Conservation (phyloP, 2,888 invertebrate genomes). For the Antitype chi region DNA sequence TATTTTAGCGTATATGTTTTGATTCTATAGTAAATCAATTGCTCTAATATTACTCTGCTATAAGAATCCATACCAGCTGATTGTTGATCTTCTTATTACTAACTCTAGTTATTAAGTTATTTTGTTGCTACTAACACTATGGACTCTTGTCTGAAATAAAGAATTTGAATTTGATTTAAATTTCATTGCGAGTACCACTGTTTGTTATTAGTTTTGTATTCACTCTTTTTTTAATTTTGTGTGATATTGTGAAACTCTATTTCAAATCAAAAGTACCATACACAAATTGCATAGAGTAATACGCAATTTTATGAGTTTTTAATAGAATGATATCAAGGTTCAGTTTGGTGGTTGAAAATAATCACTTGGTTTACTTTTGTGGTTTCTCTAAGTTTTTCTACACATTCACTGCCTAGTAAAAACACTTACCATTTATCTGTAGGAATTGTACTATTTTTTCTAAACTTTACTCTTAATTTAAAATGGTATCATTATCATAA, state of each 20-base stretch:
- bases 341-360: constrained; percentile 22
- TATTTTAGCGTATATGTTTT: background rate
- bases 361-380: constrained; percentile 40
- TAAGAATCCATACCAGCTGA: too few relatives aligned
- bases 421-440: background rate
- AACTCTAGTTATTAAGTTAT: too few relatives aligned
- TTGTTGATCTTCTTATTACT: too few relatives aligned
- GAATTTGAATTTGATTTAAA: too few relatives aligned
- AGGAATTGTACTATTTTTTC: background rate
- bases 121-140: too few relatives aligned
- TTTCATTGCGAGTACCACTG: background rate
- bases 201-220: background rate
- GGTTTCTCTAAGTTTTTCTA: constrained; percentile 19
- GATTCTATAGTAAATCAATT: background rate
- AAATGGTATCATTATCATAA: too few relatives aligned
- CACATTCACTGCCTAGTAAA: background rate
- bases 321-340: constrained; percentile 52
- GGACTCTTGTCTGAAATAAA: too few relatives aligned
- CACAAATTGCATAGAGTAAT: constrained; percentile 13
- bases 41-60: background rate
- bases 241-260: constrained; percentile 7
- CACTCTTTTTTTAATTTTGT: background rate
- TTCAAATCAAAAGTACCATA: constrained; percentile 11
- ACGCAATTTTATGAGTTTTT: constrained; percentile 42
- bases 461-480: background rate